Evolutionary conservation across 1,140 invertebrate genomes (phyloP).

Genomic region (Cyphomyrmex costatus): DNA sequence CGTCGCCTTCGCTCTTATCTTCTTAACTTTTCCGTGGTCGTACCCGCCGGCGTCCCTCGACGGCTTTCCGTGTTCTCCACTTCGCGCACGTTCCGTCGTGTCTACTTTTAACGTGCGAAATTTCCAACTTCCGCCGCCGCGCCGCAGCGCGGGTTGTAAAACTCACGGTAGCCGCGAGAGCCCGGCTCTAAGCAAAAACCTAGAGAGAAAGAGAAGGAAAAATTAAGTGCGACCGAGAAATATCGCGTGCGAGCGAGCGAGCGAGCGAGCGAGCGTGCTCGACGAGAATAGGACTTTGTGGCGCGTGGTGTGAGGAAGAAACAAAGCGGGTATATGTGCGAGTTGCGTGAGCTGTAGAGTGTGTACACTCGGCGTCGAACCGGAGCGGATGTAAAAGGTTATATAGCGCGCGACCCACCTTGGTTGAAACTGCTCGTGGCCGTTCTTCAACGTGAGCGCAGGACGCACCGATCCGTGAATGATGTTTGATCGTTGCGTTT

Average conservation of each 20-base stretch:
- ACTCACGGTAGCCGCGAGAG: conserved; percentile 78
- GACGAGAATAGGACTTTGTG: conserved; percentile 46
- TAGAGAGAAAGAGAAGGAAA: conserved; percentile 31
- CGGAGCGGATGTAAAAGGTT: conserved; percentile 73
- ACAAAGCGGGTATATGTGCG: neutral
- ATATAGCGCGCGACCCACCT: conserved; percentile 67
- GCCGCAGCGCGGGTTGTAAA: conserved; percentile 81
- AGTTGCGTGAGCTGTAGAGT: conserved; percentile 35
- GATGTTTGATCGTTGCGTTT: neutral
- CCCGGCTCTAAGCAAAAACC: conserved; percentile 54
- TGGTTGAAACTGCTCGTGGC: conserved; percentile 63
- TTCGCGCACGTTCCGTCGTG: conserved; percentile 44
- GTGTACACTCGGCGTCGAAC: conserved; percentile 57
- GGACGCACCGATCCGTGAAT: conserved; percentile 53
- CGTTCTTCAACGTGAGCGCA: conserved; percentile 65
- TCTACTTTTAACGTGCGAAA: conserved; percentile 78
- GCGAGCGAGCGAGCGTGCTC: conserved; percentile 58
- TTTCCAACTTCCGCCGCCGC: conserved; percentile 78
- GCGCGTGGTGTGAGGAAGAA: conserved; percentile 27
- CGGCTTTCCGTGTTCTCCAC: conserved; percentile 1
- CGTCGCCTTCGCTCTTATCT: conserved; percentile 76
- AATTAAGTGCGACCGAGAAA: conserved; percentile 60
- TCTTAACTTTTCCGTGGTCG: conserved; percentile 78
- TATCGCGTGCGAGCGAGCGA: conserved; percentile 67
- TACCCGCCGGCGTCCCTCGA: conserved; percentile 63